A percentile compares a stretch with the other conserved stretches of the same genome.
phyloP scores from a whole-genome alignment of 2,888 invertebrate species.

The Chromoteleia sp. region DNA sequence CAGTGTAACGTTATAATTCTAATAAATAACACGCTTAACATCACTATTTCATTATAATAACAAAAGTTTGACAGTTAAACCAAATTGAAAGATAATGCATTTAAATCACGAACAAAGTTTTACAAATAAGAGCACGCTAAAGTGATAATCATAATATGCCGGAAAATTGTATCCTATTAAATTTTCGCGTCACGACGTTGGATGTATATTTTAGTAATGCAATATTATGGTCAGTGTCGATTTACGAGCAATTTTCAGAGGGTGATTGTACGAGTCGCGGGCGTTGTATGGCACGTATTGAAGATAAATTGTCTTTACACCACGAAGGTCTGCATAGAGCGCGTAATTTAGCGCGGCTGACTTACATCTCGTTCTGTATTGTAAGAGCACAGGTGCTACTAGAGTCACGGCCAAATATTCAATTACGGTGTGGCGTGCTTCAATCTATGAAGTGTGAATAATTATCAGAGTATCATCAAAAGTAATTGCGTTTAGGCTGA shows the following conservation, averaged over 20 bases:
- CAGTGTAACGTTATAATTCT: background rate
- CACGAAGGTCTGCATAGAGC: constrained; percentile 71
- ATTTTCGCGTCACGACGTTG: constrained; percentile 53
- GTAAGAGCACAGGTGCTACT: constrained; percentile 54
- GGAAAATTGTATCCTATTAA: constrained; percentile 56
- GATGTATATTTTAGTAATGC: constrained; percentile 61
- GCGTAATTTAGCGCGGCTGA: constrained; percentile 73
- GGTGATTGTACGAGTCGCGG: constrained; percentile 62
- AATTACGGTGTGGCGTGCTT: constrained; percentile 73
- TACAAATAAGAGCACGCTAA: constrained; percentile 10
- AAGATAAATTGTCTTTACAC: constrained; percentile 74
- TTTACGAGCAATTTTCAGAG: constrained; percentile 70
- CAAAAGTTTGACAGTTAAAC: constrained; percentile 17
- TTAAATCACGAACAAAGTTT: constrained; percentile 18
- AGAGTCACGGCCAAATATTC: constrained; percentile 76
- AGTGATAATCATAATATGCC: constrained; percentile 10
- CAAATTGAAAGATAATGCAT: constrained; percentile 19
- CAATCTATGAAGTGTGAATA: constrained; percentile 76
- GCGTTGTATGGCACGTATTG: constrained; percentile 58
- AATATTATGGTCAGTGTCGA: constrained; percentile 66
- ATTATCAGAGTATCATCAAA: constrained; percentile 76
- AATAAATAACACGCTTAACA: background rate
- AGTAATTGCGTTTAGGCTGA: constrained; percentile 78
- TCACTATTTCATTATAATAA: background rate
- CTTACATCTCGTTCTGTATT: constrained; percentile 67